Evolutionary conservation across 2,113 vertebrate species (phyloP).

Genomic region (Hemicordylus capensis): DNA sequence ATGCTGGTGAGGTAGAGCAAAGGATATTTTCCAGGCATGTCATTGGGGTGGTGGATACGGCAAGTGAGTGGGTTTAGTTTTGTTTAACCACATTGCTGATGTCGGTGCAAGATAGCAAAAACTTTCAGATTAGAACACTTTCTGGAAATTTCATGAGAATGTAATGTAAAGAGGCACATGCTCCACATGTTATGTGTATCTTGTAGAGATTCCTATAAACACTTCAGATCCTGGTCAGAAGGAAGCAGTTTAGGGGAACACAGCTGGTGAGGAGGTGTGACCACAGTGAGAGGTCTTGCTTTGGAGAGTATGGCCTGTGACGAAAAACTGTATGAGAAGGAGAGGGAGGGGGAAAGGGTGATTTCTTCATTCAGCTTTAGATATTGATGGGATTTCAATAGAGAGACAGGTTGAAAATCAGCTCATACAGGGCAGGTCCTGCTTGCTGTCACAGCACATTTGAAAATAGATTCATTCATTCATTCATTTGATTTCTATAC

Average conservation of each 20-base stretch:
- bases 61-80: not conserved
- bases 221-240: not conserved
- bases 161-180: not conserved
- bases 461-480: too few relatives aligned
- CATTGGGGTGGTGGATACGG: not conserved
- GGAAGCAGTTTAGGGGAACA: not conserved
- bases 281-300: not conserved
- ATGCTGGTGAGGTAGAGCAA: not conserved
- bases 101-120: not conserved
- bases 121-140: not conserved
- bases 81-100: not conserved
- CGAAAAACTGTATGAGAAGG: not conserved
- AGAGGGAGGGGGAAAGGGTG: not conserved
- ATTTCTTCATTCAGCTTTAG: not conserved
- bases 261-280: not conserved
- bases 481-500: too few relatives aligned
- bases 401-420: too few relatives aligned
- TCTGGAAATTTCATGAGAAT: not conserved
- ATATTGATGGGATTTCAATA: not conserved
- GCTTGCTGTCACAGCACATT: not conserved
- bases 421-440: not conserved
- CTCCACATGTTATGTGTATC: not conserved
- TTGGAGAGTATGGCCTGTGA: not conserved
- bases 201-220: not conserved
- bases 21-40: not conserved